Evolutionary conservation across 2,113 vertebrate species (phyloP).

Genomic region (Sialia sialis): DNA sequence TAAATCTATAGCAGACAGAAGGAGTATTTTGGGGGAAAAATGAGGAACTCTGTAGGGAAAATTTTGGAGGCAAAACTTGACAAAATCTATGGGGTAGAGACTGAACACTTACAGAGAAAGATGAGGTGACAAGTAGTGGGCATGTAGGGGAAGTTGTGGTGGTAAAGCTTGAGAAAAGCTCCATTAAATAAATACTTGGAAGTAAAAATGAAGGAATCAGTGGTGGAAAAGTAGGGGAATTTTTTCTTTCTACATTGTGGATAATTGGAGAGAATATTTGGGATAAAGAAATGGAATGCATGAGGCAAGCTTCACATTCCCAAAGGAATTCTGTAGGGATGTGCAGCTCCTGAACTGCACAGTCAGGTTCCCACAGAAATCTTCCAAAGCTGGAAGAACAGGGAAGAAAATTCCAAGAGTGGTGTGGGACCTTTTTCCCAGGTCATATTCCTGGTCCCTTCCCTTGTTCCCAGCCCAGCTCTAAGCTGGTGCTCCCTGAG

Average conservation of each 20-base stretch:
- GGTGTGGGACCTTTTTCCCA: background rate
- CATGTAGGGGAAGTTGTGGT: background rate
- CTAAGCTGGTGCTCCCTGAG: background rate
- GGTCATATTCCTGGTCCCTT: background rate
- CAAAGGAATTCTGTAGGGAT: background rate
- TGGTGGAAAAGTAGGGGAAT: background rate
- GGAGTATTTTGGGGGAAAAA: background rate
- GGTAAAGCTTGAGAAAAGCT: background rate
- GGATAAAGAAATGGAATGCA: background rate
- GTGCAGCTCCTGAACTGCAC: background rate
- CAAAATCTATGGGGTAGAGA: background rate
- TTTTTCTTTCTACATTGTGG: background rate
- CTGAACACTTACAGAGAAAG: background rate
- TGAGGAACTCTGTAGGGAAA: background rate
- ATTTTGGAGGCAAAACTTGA: background rate
- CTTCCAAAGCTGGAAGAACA: background rate
- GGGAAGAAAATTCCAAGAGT: background rate
- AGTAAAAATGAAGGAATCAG: background rate
- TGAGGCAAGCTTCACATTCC: accelerated
- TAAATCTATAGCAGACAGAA: background rate
- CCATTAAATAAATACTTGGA: background rate
- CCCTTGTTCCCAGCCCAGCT: background rate
- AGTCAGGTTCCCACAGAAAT: background rate
- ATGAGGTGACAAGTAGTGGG: background rate
- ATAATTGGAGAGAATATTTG: background rate